Conservation (phyloP, 37 sponge, comb jelly and placozoan genomes). For the Diacarnus erythraeanus region DNA sequence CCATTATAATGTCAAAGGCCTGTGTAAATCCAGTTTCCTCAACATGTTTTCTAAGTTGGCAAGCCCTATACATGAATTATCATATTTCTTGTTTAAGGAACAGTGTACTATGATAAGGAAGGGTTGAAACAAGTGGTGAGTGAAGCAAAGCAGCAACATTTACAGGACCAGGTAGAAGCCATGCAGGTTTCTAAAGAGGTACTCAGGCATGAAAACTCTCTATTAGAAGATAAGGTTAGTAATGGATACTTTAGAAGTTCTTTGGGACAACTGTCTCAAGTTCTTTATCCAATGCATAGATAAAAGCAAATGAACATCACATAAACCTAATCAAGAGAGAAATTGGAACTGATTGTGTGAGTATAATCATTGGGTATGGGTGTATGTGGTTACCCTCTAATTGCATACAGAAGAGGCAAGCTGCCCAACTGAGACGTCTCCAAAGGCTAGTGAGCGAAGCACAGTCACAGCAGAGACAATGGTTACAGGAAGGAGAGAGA, state of each 20-base stretch:
- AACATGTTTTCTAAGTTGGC: no score
- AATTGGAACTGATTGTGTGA: slow-evolving; percentile 6
- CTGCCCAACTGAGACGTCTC: slow-evolving; percentile 31
- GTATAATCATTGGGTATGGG: neutral
- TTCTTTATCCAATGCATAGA: neutral
- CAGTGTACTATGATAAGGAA: slow-evolving; percentile 10
- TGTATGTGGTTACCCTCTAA: neutral
- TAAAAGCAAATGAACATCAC: neutral
- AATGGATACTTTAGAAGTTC: neutral
- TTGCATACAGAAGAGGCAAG: slow-evolving; percentile 25
- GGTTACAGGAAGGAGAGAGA: slow-evolving; percentile 15
- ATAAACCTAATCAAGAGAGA: neutral
- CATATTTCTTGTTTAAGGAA: slow-evolving; percentile 14
- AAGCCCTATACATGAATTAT: no score
- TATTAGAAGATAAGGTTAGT: slow-evolving; percentile 7
- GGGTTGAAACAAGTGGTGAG: slow-evolving; percentile 10
- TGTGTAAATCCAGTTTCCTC: no score
- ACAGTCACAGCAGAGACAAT: slow-evolving; percentile 37
- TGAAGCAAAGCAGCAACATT: slow-evolving; percentile 20
- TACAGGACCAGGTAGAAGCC: slow-evolving; percentile 20
- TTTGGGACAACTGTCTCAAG: neutral
- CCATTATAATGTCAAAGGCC: no score
- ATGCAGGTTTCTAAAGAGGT: neutral
- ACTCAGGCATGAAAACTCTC: slow-evolving; percentile 16
- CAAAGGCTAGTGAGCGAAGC: slow-evolving; percentile 41